Evolutionary conservation across 2,797 vertebrate genomes (phyloP), one percentile per base, ranked within the genome.

Genomic region (Enteromius anoplus): DNA sequence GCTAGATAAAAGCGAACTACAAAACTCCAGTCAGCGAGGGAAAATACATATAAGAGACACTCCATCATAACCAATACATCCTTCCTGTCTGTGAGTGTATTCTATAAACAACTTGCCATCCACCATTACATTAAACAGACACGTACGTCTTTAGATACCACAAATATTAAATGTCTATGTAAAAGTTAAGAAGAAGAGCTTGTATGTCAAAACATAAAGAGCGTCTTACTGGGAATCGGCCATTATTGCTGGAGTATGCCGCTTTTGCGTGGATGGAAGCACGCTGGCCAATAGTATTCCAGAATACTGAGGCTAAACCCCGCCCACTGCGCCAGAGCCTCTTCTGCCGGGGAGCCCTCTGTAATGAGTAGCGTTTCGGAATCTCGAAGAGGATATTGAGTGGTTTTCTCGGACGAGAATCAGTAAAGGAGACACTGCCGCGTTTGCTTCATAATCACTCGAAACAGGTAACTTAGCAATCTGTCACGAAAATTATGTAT

Each of bases 221-320:
- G 6, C 0, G 5, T 3, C 80, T 81, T 37, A 81, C 80, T 19
- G 26, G 6, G 69, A 62, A 17, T 64, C 80, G 2, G 70, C 80
- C 80, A 81, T 81, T 62, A 45, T 73, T 65, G 19, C 55, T 47
- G 14, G 40, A n/a, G 10, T 11, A 58, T 64, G 55, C 58, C 69
- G 37, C 42, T 65, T 49, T 21, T 37, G 21, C 6, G 12, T 17
- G 6, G 58, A 81, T 62, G 17, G 42, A 65, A 4, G 34, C 10
- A 2, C 19, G 15, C 2, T 64, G 42, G 42, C 80, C 80, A 81
- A 81, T 81, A 37, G 42, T 1, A 21, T 72, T 64, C 6, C 12
- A 58, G 37, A 49, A 47, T 60, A 11, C 37, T 17, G 55, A 0
- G 11, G 15, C 1, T 29, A 80, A 80, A 23, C 66, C 51, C 51